phyloP scores from a whole-genome alignment of 2,797 vertebrate species.

The Dicrostonyx torquatus region DNA sequence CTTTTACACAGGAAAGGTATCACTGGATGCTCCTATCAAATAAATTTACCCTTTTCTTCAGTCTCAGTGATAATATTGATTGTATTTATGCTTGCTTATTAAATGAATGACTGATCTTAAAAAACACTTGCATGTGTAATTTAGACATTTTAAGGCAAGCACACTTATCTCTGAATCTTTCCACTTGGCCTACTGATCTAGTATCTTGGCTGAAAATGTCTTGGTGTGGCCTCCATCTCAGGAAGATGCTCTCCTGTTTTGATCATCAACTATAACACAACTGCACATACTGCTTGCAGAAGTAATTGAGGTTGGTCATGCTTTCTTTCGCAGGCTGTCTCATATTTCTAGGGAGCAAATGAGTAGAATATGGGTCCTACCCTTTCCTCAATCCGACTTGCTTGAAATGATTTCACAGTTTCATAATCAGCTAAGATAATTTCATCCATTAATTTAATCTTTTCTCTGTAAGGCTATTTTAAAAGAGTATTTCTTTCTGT shows the following conservation, averaged over 20 bases:
- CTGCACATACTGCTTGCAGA: conserved; percentile 25
- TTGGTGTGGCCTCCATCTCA: background rate
- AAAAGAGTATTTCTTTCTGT: background rate
- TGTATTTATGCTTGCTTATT: conserved; percentile 26
- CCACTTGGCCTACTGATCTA: background rate
- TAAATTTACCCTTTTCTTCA: background rate
- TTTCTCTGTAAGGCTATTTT: conserved; percentile 39
- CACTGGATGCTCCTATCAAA: background rate
- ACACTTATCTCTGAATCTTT: conserved; percentile 29
- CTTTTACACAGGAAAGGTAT: background rate
- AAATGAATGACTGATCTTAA: background rate
- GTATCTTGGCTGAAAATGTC: conserved; percentile 3
- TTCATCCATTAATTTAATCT: conserved; percentile 24
- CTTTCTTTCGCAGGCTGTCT: conserved; percentile 34
- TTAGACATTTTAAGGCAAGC: background rate
- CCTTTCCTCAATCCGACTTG: conserved; percentile 24
- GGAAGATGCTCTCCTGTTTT: conserved; percentile 15
- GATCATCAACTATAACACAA: background rate
- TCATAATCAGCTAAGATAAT: background rate
- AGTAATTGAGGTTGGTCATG: conserved; percentile 45
- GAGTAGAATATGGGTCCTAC: conserved; percentile 29
- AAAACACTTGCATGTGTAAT: background rate
- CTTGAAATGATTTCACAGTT: conserved; percentile 57
- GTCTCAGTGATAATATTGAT: background rate
- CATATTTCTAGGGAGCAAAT: conserved; percentile 46